Conservation (phyloP, 2,113 vertebrate genomes). For the Sapajus apella region DNA sequence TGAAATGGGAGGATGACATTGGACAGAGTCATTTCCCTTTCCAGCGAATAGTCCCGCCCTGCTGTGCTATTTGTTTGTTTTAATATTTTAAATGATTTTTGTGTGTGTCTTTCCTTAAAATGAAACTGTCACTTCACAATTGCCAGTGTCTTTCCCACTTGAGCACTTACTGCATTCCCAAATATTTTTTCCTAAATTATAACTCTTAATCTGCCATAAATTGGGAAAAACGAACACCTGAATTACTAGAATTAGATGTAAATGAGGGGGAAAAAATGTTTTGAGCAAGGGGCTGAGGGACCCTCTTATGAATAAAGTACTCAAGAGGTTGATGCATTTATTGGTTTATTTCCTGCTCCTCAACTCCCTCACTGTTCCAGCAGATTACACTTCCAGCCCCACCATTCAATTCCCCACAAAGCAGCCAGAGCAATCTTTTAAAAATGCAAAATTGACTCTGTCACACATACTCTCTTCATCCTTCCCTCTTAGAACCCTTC, state of each 20-base stretch:
- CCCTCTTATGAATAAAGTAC: background rate
- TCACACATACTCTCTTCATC: background rate
- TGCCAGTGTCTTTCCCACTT: background rate
- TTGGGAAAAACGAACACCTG: constrained; percentile 46
- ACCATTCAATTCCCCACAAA: constrained; percentile 34
- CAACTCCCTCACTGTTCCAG: background rate
- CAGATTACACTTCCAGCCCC: background rate
- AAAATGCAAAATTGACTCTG: constrained; percentile 13
- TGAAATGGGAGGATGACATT: background rate
- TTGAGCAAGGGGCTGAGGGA: background rate
- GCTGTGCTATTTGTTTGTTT: background rate
- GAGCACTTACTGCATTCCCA: background rate
- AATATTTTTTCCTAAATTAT: constrained; percentile 3
- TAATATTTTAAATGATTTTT: background rate
- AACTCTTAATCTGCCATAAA: constrained; percentile 39
- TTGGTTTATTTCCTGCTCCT: constrained; percentile 52
- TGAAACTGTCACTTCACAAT: constrained; percentile 4
- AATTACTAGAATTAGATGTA: constrained; percentile 60
- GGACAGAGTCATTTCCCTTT: background rate
- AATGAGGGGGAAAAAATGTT: background rate
- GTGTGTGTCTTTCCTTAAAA: background rate
- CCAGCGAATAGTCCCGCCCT: background rate
- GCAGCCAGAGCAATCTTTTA: background rate
- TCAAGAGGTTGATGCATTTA: constrained; percentile 48
- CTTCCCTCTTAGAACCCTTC: background rate